Evolutionary conservation across 2,797 vertebrate genomes (phyloP), one percentile per base, ranked within the genome.

Genomic region (Emys orbicularis): DNA sequence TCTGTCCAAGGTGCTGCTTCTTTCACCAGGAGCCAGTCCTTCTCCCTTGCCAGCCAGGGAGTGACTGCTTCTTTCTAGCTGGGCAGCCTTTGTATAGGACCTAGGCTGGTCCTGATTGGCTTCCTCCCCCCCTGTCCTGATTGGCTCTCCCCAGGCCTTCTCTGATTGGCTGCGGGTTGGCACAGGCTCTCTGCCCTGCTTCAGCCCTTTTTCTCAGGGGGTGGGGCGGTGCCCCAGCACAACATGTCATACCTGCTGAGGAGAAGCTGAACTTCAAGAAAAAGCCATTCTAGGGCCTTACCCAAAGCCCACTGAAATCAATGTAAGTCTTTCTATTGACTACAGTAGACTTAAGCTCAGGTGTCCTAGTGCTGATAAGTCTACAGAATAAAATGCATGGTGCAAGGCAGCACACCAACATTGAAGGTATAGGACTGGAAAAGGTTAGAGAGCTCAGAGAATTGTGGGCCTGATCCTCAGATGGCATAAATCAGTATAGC

Each of bases 251-350:
- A 59, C 57, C 29, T 59, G 57, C 29, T 59, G 27, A 59, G 57
- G 23, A 11, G 56, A 59, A 57, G 25, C 29, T 27, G 23, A 57
- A 57, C 31, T 88, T 92, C 80, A 95, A 96, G 53, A 15, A 18
- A 93, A 91, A 74, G 16, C 18, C 86, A 10, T 90, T 88, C 29
- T 1, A 91, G 16, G 61, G 16, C 19, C 65, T 91, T 6, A 77
- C 79, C 41, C 56, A 90, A 90, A 93, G 50, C 4, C 83, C 9
- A 93, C 3, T 8, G 53, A 85, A 92, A 90, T 82, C 12, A 88
- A 19, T 53, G 86, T 86, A 4, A 56, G 44, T 83, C 80, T 13
- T 1, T 23, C 87, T 25, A 16, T 57, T 4, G 0, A 0, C 25
- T 85, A 5, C 44, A 80, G 8, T 12, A 81, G 5, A 8, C 86